These are phyloP conservation scores for Anoplopoma fimbria DNA, from an alignment of 2,113 vertebrate species.

Conservation along the genomic window DNA sequence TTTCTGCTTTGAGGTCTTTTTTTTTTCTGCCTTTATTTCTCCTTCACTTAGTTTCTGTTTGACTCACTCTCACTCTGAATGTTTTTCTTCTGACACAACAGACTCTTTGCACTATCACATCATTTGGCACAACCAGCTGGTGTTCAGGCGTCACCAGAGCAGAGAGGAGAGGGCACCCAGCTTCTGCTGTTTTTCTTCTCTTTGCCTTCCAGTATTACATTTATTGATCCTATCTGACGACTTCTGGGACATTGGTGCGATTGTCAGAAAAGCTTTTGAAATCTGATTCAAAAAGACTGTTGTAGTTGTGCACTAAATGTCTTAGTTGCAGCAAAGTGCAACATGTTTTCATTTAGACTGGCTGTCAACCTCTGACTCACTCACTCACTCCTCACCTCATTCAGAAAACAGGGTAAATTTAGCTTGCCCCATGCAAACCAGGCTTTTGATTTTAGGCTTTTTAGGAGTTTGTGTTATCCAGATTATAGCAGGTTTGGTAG, in stretches of 20 bases:
- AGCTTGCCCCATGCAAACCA: too few species aligned
- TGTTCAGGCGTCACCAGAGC: not conserved
- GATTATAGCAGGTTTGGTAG: too few species aligned
- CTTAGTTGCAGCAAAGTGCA: not conserved
- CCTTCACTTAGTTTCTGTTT: not conserved
- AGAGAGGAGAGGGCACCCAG: not conserved
- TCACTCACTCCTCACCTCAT: not conserved
- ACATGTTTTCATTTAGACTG: not conserved
- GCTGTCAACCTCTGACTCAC: not conserved
- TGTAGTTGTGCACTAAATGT: not conserved
- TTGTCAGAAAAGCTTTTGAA: not conserved
- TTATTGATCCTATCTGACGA: not conserved
- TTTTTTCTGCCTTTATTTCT: not conserved
- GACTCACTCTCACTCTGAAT: not conserved
- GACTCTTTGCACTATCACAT: not conserved
- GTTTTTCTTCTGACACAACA: not conserved
- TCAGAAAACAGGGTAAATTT: too few species aligned
- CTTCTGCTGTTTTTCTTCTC: not conserved
- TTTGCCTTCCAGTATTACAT: not conserved
- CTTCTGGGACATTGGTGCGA: too few species aligned
- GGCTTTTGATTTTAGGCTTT: too few species aligned
- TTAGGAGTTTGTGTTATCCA: too few species aligned
- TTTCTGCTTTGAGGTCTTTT: too few species aligned
- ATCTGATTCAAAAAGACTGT: not conserved
- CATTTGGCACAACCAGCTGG: conserved; percentile 18